phyloP scores from a whole-genome alignment of 1,140 invertebrate genomes.

The Drosophila simulans region DNA sequence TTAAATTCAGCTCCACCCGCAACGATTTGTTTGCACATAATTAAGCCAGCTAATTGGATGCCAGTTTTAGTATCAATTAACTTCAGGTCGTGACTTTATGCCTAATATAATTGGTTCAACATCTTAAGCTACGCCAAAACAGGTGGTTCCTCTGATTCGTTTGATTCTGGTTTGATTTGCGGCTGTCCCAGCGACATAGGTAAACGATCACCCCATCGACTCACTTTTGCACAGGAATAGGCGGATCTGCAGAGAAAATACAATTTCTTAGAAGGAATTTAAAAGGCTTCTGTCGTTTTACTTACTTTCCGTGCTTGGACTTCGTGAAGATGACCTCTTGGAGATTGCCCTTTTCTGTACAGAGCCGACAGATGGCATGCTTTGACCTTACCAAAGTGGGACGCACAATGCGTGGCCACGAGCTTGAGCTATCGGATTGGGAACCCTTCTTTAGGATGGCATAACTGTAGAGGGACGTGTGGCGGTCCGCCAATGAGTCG shows the following conservation, averaged over 20 bases:
- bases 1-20: constrained; percentile 64
- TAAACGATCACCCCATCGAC: constrained; percentile 90
- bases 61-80: constrained; percentile 52
- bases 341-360: constrained; percentile 90
- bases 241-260: constrained; percentile 85
- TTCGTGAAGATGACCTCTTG: constrained; percentile 91
- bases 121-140: constrained; percentile 42
- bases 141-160: constrained; percentile 12
- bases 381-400: constrained; percentile 88
- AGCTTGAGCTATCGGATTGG: constrained; percentile 84
- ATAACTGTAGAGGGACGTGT: constrained; percentile 89
- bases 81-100: constrained; percentile 25
- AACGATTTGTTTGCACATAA: constrained; percentile 78
- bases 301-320: constrained; percentile 89
- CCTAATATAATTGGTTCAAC: constrained; percentile 27
- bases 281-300: background rate
- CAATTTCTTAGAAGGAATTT: background rate
- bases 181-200: constrained; percentile 85
- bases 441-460: constrained; percentile 92
- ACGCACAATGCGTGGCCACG: constrained; percentile 92
- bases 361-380: constrained; percentile 92
- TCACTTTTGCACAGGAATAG: constrained; percentile 89
- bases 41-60: constrained; percentile 69
- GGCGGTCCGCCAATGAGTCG: constrained; percentile 75
- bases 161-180: constrained; percentile 16